Evolutionary conservation across 2,888 invertebrate species (phyloP).

Genomic region (Polydrusus tereticollis): DNA sequence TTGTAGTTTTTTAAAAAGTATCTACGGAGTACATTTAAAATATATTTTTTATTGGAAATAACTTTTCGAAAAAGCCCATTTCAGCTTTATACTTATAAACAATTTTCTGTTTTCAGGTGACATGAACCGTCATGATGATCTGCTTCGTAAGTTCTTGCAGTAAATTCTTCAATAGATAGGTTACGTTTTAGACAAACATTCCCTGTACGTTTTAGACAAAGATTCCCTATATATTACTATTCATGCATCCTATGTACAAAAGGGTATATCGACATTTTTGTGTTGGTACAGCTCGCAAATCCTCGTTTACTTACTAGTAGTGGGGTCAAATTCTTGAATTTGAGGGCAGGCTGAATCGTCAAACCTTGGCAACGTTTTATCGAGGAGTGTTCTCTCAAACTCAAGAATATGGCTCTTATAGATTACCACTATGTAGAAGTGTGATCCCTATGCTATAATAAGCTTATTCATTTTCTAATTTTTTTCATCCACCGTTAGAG

Average conservation of each 20-base stretch:
- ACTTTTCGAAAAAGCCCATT: not conserved
- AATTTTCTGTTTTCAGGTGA: conserved; percentile 74
- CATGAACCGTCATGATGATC: conserved; percentile 80
- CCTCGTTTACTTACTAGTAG: too few relatives aligned
- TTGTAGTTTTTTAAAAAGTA: not conserved
- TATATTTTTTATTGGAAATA: not conserved
- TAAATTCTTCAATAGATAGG: conserved; percentile 21
- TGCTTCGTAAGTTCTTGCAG: conserved; percentile 76
- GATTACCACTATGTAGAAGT: too few relatives aligned
- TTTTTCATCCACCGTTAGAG: too few relatives aligned
- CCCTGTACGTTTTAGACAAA: too few relatives aligned
- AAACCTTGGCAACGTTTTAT: too few relatives aligned
- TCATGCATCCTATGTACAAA: conserved; percentile 53
- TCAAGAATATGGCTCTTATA: too few relatives aligned
- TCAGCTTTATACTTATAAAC: conserved; percentile 23
- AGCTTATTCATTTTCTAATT: too few relatives aligned
- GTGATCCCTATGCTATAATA: too few relatives aligned
- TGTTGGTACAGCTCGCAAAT: not conserved
- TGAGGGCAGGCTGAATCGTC: too few relatives aligned
- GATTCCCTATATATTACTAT: conserved; percentile 6
- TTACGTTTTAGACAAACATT: too few relatives aligned
- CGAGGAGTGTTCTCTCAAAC: too few relatives aligned
- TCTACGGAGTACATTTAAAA: not conserved
- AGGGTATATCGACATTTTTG: conserved; percentile 40
- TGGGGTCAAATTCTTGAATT: too few relatives aligned